Percentiles rank a stretch among this genome's conserved stretches.
Conservation (phyloP, 2,888 invertebrate genomes). For the Mellilla xanthometata region DNA sequence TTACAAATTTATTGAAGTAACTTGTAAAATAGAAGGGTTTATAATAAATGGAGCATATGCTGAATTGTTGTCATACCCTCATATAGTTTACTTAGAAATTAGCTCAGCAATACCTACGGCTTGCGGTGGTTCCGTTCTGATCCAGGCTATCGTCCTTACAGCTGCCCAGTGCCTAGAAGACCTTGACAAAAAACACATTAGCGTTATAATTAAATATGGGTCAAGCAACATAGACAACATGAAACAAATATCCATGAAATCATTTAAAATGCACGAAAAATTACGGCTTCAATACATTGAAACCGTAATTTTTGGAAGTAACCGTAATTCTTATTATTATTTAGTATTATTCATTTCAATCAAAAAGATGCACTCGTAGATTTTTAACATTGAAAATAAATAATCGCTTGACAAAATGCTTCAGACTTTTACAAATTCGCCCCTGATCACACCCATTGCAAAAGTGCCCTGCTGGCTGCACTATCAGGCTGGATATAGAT, state of each 20-base stretch:
- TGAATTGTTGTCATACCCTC: background rate
- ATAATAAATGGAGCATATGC: conserved; percentile 6
- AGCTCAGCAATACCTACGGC: background rate
- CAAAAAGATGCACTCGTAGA: too few relatives aligned
- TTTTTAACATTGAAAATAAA: too few relatives aligned
- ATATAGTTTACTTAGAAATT: conserved; percentile 10
- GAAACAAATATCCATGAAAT: background rate
- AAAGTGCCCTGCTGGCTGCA: too few relatives aligned
- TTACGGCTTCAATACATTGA: too few relatives aligned
- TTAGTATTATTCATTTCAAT: too few relatives aligned
- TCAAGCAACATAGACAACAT: background rate
- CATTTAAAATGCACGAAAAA: conserved; percentile 5
- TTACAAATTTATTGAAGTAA: too few relatives aligned
- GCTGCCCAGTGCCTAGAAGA: conserved; percentile 36
- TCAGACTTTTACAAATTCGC: too few relatives aligned
- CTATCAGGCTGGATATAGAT: too few relatives aligned
- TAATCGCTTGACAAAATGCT: too few relatives aligned
- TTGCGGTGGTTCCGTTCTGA: conserved; percentile 39
- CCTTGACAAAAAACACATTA: background rate
- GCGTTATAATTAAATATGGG: conserved; percentile 3
- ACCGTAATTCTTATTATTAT: too few relatives aligned
- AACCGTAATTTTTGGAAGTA: background rate
- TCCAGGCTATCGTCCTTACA: conserved; percentile 30
- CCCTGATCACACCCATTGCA: too few relatives aligned
- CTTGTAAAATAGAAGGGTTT: background rate